Base-by-base conservation (phyloP, 1,140 invertebrate genomes). In the Cydia amplana region DNA sequence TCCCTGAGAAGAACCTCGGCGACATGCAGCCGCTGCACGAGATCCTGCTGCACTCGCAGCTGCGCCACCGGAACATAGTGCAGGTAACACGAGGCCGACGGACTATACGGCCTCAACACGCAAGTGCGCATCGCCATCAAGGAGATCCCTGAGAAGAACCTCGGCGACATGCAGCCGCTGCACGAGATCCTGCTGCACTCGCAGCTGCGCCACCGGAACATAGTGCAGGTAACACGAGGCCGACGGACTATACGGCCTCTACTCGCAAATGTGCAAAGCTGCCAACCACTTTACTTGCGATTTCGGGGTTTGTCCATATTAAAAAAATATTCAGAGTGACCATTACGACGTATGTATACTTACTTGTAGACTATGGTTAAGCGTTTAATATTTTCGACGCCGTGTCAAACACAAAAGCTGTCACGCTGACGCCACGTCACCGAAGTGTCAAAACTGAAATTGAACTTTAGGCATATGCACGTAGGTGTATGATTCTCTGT, bases 111-210 rank as follows among this genome's bases (percentile, higher is more conserved):
- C 93, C 94, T 98, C 40, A 98, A 97, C 85, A 99, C 98, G 0
- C 98, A 99, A 94, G 97, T 98, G 1, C 94, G 97, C 76, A 99
- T 99, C 82, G 99, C 99, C 2, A 97, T 99, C 1, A 99, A 99
- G 91, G 99, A 99, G 94, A 98, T 99, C 75, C 98, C 98, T 0
- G 98, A 99, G 90, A 97, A 97, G 90, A 99, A 99, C 93, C 94
- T 98, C 12, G 98, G 98, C 7, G 98, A 99, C 88, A 98, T 99
- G 0, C 99, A 99, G 91, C 99, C 99, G 0, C 91, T 99, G 72
- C 99, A 99, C 87, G 99, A 99, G 93, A 99, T 99, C 80, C 96
- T 98, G 87, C 94, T 99, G 25, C 99, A 99, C 92, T 99, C 98
- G 16, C 98, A 99, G 87, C 92, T 99, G 46, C 94, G 97, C 1